Percentiles rank a stretch among this genome's conserved stretches.
Evolutionary conservation across 2,113 vertebrate species (phyloP).

Genomic region (Pollachius pollachius): DNA sequence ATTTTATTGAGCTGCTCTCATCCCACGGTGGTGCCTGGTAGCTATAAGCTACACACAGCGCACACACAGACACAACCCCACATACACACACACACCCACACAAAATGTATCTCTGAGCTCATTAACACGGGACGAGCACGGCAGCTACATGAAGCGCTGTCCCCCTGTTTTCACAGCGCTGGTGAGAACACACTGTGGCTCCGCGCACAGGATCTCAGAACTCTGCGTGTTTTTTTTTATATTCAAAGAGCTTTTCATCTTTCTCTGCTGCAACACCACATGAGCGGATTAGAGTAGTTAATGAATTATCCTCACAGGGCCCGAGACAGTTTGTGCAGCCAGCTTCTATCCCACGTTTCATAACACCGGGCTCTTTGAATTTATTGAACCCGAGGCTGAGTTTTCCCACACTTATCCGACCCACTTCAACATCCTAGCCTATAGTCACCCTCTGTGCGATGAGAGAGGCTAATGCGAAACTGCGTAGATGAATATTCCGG

Average conservation of each 20-base stretch:
- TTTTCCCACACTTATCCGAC: slow-evolving; percentile 71
- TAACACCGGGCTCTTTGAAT: slow-evolving; percentile 68
- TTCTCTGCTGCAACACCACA: slow-evolving; percentile 65
- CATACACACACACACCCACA: slow-evolving; percentile 6
- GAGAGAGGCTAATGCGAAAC: slow-evolving; percentile 49
- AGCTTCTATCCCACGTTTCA: slow-evolving; percentile 71
- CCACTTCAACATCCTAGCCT: slow-evolving; percentile 48
- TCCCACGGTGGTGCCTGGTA: slow-evolving; percentile 62
- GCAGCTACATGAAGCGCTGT: slow-evolving; percentile 11
- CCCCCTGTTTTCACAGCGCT: slow-evolving; percentile 3
- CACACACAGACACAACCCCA: too few species aligned
- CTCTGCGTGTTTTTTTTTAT: slow-evolving; percentile 66
- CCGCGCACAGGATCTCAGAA: slow-evolving; percentile 49
- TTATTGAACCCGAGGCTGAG: slow-evolving; percentile 65
- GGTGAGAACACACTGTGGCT: slow-evolving; percentile 31
- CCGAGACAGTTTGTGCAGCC: slow-evolving; percentile 65
- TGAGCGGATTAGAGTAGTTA: slow-evolving; percentile 72
- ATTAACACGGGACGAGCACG: slow-evolving; percentile 71
- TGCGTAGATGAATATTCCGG: slow-evolving; percentile 3
- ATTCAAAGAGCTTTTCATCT: slow-evolving; percentile 74
- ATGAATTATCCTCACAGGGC: slow-evolving; percentile 72
- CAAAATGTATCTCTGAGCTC: slow-evolving; percentile 80
- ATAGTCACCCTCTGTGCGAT: slow-evolving; percentile 41
- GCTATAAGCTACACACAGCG: slow-evolving; percentile 61
- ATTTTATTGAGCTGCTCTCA: slow-evolving; percentile 83